Percentiles rank a stretch among this genome's conserved stretches.
Evolutionary conservation across 2,113 vertebrate genomes (phyloP).

Genomic region (Oncorhynchus masou): DNA sequence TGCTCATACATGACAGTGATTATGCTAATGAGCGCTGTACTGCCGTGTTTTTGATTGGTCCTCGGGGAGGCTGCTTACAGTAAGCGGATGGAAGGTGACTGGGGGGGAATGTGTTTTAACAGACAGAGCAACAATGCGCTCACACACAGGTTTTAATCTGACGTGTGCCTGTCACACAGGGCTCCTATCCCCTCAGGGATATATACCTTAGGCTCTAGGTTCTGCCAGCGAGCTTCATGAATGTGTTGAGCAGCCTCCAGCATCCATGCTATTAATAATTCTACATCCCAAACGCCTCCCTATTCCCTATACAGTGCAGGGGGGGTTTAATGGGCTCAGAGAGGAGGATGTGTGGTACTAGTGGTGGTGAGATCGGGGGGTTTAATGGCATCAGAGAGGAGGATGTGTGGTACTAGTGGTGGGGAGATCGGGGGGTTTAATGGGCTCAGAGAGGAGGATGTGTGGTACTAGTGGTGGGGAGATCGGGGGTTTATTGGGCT

Average conservation of each 20-base stretch:
- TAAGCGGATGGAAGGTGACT: constrained; percentile 9
- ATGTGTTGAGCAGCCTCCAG: constrained; percentile 15
- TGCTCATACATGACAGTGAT: not conserved
- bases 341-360: too few species aligned
- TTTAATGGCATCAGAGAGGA: too few species aligned
- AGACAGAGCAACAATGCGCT: not conserved
- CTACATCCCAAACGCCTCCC: not conserved
- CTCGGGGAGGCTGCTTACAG: not conserved
- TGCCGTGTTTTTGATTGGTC: constrained; percentile 8
- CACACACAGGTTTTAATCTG: not conserved
- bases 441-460: too few species aligned
- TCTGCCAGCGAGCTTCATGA: constrained; percentile 11
- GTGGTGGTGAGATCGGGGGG: too few species aligned
- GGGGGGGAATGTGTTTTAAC: constrained; percentile 33
- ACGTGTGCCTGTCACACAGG: not conserved
- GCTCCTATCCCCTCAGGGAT: not conserved
- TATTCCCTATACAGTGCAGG: not conserved
- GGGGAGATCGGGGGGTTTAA: too few species aligned
- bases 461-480: too few species aligned
- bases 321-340: too few species aligned
- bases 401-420: too few species aligned
- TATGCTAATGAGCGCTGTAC: constrained; percentile 14
- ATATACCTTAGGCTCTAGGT: constrained; percentile 43
- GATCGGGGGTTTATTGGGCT: too few species aligned
- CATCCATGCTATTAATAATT: constrained; percentile 20